Percentiles rank a stretch among this genome's conserved stretches.
phyloP scores from a whole-genome alignment of 2,888 invertebrate genomes.

The Phytoseiulus persimilis region DNA sequence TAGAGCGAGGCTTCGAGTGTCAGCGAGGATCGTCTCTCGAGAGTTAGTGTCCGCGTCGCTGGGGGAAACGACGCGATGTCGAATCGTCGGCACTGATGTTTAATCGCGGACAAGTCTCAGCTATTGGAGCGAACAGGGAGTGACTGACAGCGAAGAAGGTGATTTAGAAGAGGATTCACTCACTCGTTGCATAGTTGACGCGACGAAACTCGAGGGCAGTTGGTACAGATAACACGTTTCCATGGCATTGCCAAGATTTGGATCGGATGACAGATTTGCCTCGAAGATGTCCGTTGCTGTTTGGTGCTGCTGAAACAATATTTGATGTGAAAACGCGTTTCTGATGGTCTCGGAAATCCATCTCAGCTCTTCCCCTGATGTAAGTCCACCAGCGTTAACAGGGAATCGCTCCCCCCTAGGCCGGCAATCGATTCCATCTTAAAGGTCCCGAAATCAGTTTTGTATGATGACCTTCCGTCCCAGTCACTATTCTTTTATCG shows the following conservation, averaged over 20 bases:
- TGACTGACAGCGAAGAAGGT: too few species aligned
- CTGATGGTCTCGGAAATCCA: background rate
- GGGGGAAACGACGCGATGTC: too few species aligned
- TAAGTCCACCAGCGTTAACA: too few species aligned
- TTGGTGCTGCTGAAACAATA: background rate
- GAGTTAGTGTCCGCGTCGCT: background rate
- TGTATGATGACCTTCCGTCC: too few species aligned
- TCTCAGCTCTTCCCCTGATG: too few species aligned
- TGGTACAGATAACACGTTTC: slow-evolving; percentile 26
- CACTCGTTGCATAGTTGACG: background rate
- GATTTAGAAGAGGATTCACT: background rate
- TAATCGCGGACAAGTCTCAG: too few species aligned
- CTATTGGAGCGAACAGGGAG: too few species aligned
- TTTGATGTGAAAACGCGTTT: background rate
- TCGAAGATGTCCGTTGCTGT: background rate
- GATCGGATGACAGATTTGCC: background rate
- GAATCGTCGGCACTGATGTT: too few species aligned
- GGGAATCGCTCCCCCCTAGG: too few species aligned
- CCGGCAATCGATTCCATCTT: too few species aligned
- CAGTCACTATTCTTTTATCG: too few species aligned
- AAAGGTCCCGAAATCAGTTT: too few species aligned
- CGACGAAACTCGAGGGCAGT: slow-evolving; percentile 11
- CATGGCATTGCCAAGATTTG: background rate
- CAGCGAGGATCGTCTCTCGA: background rate
- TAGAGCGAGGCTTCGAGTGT: background rate